Evolutionary conservation across 2,797 vertebrate species (phyloP), one percentile per base, ranked within the genome.

Genomic region (Phyllotis vaccarum): DNA sequence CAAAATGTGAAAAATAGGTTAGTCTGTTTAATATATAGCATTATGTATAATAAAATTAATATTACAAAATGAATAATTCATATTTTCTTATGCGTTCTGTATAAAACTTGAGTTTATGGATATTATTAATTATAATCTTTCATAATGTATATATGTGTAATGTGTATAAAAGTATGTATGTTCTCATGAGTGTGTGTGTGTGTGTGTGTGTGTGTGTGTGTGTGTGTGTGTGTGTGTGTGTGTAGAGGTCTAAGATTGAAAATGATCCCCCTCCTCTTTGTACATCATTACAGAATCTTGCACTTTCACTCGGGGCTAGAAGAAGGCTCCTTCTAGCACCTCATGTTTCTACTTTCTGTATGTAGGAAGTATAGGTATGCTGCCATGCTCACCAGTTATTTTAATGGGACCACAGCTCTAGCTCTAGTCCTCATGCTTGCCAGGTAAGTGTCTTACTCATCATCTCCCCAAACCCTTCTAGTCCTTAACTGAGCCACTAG

Each of bases 11-110:
- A 89, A 34, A 34, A 37, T 66, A 11, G 34, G 27, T 54, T 79
- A 88, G 83, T 90, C 52, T 90, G 9, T 78, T 86, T 96, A 74
- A 83, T 60, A 6, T 70, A n/a, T 60, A 60, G 89, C 54, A 66
- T 94, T 62, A 16, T 82, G 21, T 72, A 58, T 66, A 34, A 24
- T 86, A 86, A 91, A 90, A 89, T 82, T 37, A 78, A 81, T 74
- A 34, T 46, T 31, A 70, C 27, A 66, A 54, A 81, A 43, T n/a
- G 34, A 68, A 70, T n/a, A 5, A 11, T 10, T 66, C 29, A 52
- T 29, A 54, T 27, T 94, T 60, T 82, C n/a, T 58, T 91, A 37
- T 2, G 9, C 54, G 31, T 34, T 86, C 9, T 37, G 52, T 29
- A 56, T 89, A 89, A 76, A 46, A 31, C 40, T 49, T 90, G 2